phyloP scores from a whole-genome alignment of 2,113 vertebrate species.

The Mobula birostris region DNA sequence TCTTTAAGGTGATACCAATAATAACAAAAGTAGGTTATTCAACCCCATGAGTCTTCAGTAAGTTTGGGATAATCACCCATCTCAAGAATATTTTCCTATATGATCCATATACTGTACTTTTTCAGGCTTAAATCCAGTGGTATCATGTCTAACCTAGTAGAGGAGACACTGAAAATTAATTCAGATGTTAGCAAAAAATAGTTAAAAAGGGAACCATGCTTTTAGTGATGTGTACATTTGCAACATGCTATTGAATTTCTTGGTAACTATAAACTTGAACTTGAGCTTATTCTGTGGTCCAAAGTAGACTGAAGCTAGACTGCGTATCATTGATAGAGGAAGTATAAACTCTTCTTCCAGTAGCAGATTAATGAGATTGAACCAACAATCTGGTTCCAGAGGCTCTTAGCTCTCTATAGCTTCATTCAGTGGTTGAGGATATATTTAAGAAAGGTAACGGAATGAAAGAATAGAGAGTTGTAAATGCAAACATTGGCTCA shows the following conservation, averaged over 20 bases:
- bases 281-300: neutral
- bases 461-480: neutral
- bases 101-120: no score
- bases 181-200: neutral
- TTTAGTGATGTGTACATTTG: neutral
- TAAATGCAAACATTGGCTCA: neutral
- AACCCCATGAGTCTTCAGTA: no score
- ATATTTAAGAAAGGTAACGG: neutral
- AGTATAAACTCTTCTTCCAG: neutral
- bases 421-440: neutral
- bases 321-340: neutral
- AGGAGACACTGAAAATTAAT: neutral
- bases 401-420: neutral
- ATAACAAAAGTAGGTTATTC: no score
- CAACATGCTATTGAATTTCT: neutral
- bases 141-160: neutral
- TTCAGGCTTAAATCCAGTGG: no score
- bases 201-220: neutral
- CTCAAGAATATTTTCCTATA: no score
- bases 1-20: no score
- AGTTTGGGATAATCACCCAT: no score
- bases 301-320: no score
- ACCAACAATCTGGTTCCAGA: neutral
- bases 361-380: neutral
- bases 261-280: no score